Percentiles rank a stretch among this genome's conserved stretches.
phyloP scores from a whole-genome alignment of 2,797 vertebrate species.

The Hoplostethus atlanticus region DNA sequence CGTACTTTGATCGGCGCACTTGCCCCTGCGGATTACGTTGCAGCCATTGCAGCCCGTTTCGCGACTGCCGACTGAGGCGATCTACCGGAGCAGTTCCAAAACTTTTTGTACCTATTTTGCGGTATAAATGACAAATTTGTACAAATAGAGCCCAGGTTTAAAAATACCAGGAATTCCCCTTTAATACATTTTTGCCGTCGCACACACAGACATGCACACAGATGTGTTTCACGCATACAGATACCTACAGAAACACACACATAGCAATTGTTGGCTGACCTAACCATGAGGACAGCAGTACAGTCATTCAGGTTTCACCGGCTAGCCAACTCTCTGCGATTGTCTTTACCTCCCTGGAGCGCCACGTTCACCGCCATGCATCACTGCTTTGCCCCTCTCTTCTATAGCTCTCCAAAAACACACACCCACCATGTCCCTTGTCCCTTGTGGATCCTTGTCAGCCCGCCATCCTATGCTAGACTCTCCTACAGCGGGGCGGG shows the following conservation, averaged over 20 bases:
- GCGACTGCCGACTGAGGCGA: too few relatives aligned
- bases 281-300: not conserved
- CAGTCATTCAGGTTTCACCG: not conserved
- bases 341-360: too few relatives aligned
- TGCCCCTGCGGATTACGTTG: too few relatives aligned
- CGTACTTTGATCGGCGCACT: too few relatives aligned
- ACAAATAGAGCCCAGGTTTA: too few relatives aligned
- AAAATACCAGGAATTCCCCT: too few relatives aligned
- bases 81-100: too few relatives aligned
- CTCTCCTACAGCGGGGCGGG: conserved; percentile 2
- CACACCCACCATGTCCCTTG: conserved; percentile 1
- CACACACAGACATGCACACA: not conserved
- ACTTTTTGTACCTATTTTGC: too few relatives aligned
- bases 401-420: not conserved
- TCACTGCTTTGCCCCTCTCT: not conserved
- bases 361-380: too few relatives aligned
- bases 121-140: too few relatives aligned
- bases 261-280: not conserved
- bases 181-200: not conserved
- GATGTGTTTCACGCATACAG: not conserved
- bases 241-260: not conserved
- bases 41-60: too few relatives aligned
- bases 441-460: conserved; percentile 14
- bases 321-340: too few relatives aligned
- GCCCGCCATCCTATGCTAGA: conserved; percentile 16